Percentiles rank a stretch among this genome's conserved stretches.
Conservation (phyloP, 2,888 invertebrate genomes). For the Oasisia sp. region DNA sequence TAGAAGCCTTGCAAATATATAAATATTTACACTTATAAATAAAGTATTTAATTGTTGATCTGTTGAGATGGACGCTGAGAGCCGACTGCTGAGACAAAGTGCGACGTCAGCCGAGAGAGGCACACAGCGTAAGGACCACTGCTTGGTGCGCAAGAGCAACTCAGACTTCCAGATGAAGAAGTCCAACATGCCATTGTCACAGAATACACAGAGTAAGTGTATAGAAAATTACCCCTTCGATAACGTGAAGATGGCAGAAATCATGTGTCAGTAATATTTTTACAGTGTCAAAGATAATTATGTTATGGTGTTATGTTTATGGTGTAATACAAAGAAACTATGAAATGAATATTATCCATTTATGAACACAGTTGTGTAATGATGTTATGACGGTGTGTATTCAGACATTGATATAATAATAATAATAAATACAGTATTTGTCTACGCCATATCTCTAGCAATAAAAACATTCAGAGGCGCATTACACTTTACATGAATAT, state of each 20-base stretch:
- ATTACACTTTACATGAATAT: too few relatives aligned
- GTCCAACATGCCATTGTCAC: not conserved
- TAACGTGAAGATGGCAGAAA: not conserved
- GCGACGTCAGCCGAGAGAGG: constrained; percentile 47
- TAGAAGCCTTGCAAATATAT: too few relatives aligned
- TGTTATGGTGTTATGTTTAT: too few relatives aligned
- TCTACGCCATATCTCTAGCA: too few relatives aligned
- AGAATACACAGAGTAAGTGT: not conserved
- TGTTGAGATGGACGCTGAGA: constrained; percentile 52
- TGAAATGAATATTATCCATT: not conserved
- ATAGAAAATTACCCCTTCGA: not conserved
- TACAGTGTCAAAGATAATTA: not conserved
- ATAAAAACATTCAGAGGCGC: too few relatives aligned
- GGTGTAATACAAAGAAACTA: too few relatives aligned
- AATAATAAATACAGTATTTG: too few relatives aligned
- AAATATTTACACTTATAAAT: too few relatives aligned
- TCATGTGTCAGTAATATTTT: not conserved
- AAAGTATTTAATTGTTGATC: not conserved
- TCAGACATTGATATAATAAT: too few relatives aligned
- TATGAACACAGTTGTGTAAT: not conserved
- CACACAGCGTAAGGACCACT: constrained; percentile 50
- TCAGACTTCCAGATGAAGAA: constrained; percentile 24
- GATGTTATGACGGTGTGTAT: not conserved
- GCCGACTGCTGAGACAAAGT: constrained; percentile 50
- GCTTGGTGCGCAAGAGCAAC: constrained; percentile 39